Evolutionary conservation across 2,888 invertebrate genomes (phyloP).

Genomic region (Synergus gifuensis): DNA sequence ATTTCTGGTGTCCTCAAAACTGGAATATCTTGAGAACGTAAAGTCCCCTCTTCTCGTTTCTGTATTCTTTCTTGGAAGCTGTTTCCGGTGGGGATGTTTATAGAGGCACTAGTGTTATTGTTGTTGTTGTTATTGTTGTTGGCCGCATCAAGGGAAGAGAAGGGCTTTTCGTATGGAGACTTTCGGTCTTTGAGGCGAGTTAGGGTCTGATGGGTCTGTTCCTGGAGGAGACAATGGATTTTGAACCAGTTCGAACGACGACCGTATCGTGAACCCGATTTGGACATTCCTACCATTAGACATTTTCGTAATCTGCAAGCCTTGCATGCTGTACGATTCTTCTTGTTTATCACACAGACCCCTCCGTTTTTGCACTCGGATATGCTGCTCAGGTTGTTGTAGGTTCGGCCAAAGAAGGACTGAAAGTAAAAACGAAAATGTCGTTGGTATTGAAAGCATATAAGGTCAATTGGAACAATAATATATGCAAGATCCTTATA

Average conservation of each 20-base stretch:
- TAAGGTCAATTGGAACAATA: not conserved
- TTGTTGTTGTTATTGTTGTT: conserved; percentile 63
- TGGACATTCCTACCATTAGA: conserved; percentile 93
- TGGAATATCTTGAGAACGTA: conserved; percentile 62
- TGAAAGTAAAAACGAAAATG: conserved; percentile 75
- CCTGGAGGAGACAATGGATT: conserved; percentile 87
- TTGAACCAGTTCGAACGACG: conserved; percentile 96
- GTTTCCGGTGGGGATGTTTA: conserved; percentile 48
- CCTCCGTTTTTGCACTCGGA: conserved; percentile 96
- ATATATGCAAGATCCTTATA: no score
- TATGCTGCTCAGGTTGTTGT: conserved; percentile 93
- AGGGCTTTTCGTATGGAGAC: conserved; percentile 69
- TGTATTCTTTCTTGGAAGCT: conserved; percentile 62
- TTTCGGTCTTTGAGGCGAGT: conserved; percentile 70
- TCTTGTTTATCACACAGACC: conserved; percentile 94
- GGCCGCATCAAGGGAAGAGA: conserved; percentile 70
- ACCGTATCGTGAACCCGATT: conserved; percentile 93
- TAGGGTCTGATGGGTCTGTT: conserved; percentile 76
- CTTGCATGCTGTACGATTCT: conserved; percentile 95
- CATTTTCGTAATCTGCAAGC: conserved; percentile 93
- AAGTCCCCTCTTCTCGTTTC: conserved; percentile 62
- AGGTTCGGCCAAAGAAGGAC: conserved; percentile 95
- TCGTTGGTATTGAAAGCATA: not conserved
- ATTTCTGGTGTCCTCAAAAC: conserved; percentile 48
- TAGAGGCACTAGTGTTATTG: conserved; percentile 56